These are phyloP conservation scores for Hipposideros larvatus DNA, from an alignment of 2,797 vertebrate species.

Conservation along the genomic window DNA sequence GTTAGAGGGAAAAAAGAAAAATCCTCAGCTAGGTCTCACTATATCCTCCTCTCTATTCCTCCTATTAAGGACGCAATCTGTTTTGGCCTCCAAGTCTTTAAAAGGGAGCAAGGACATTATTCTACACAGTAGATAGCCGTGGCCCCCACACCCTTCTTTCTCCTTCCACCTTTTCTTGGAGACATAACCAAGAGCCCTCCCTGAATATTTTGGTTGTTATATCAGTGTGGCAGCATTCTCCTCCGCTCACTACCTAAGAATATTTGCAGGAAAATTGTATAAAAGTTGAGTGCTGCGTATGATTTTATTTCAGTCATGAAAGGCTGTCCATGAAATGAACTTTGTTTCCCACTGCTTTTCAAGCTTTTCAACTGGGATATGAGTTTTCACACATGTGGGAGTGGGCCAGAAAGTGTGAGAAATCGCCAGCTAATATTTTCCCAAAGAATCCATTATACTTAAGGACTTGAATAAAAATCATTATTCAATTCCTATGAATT, in stretches of 20 bases:
- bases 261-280: background rate
- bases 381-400: background rate
- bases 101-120: background rate
- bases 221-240: background rate
- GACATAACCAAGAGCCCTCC: background rate
- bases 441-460: background rate
- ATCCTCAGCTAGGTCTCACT: background rate
- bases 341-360: background rate
- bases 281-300: background rate
- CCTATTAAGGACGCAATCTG: background rate
- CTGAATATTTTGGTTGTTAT: background rate
- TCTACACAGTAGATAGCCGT: background rate
- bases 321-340: background rate
- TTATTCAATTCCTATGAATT: background rate
- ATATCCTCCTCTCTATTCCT: background rate
- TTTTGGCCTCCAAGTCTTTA: background rate
- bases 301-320: slow-evolving; percentile 19
- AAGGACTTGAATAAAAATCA: slow-evolving; percentile 44
- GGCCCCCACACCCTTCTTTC: background rate
- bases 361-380: background rate
- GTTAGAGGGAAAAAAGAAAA: background rate
- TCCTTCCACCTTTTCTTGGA: background rate
- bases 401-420: background rate
- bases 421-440: background rate
- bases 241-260: background rate